Percentiles rank a stretch among this genome's conserved stretches.
Evolutionary conservation across 2,113 vertebrate species (phyloP).

Genomic region (Halichoerus grypus): DNA sequence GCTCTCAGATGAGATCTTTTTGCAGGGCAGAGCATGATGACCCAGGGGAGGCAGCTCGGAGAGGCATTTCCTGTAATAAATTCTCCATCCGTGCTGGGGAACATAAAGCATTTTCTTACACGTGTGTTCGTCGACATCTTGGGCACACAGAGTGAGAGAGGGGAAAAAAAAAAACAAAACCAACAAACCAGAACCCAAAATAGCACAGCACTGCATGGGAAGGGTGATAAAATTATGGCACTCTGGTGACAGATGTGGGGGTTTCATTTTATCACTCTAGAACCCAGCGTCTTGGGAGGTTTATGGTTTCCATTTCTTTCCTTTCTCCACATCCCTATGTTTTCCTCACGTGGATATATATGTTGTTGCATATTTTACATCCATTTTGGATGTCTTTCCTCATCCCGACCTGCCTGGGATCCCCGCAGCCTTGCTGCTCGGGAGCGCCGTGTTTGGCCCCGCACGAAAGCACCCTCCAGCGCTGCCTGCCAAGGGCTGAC

Average conservation of each 20-base stretch:
- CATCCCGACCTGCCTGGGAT: background rate
- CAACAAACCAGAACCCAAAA: conserved; percentile 73
- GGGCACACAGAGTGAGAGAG: conserved; percentile 53
- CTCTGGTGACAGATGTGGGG: conserved; percentile 72
- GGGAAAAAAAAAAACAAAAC: background rate
- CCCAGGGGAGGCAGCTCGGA: conserved; percentile 61
- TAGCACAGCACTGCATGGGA: conserved; percentile 67
- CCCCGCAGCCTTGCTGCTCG: background rate
- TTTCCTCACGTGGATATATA: conserved; percentile 77
- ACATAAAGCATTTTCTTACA: conserved; percentile 77
- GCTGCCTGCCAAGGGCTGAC: accelerated
- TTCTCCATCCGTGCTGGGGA: conserved; percentile 44
- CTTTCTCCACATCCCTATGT: conserved; percentile 42
- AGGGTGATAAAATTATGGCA: conserved; percentile 73
- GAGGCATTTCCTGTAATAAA: conserved; percentile 75
- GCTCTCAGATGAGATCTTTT: conserved; percentile 76
- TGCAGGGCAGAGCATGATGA: conserved; percentile 4
- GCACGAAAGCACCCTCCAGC: background rate
- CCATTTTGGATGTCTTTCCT: conserved; percentile 62
- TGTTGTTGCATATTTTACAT: conserved; percentile 70
- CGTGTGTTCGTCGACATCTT: conserved; percentile 78
- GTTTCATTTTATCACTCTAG: conserved; percentile 68
- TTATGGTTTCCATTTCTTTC: conserved; percentile 36
- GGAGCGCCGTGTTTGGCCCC: background rate
- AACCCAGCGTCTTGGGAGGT: conserved; percentile 60